These are phyloP conservation scores for Clarias magur DNA, from an alignment of 2,113 vertebrate genomes.

Conservation along the genomic window DNA sequence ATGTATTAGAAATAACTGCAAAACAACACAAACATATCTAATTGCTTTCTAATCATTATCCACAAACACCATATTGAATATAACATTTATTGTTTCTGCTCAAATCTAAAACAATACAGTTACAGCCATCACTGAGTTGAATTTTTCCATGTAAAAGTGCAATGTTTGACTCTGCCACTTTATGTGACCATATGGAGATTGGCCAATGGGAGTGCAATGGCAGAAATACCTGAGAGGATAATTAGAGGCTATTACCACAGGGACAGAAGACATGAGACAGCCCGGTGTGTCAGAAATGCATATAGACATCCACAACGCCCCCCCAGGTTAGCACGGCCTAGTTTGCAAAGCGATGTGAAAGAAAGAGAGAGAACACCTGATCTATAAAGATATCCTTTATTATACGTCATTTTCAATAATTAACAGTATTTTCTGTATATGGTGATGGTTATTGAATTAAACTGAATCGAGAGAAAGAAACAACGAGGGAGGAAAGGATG, in stretches of 20 bases:
- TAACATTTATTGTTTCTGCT: not conserved
- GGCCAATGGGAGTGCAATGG: constrained; percentile 80
- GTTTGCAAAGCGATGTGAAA: constrained; percentile 70
- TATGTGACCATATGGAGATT: constrained; percentile 94
- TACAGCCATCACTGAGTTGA: not conserved
- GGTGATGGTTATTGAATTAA: not conserved
- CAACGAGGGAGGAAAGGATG: constrained; percentile 42
- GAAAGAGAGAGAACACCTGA: not conserved
- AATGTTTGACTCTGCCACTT: constrained; percentile 59
- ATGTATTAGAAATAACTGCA: not conserved
- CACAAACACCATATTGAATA: not conserved
- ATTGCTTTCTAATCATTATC: not conserved
- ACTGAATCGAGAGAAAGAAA: constrained; percentile 11
- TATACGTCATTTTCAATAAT: not conserved
- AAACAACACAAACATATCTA: not conserved
- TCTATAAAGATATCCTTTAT: not conserved
- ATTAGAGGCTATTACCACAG: constrained; percentile 96
- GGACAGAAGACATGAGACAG: constrained; percentile 81
- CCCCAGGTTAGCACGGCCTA: constrained; percentile 63
- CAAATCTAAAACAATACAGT: not conserved
- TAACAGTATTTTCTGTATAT: not conserved
- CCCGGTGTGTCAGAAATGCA: constrained; percentile 49
- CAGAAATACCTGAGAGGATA: constrained; percentile 98
- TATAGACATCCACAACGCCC: constrained; percentile 38
- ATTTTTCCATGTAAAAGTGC: not conserved